These are phyloP conservation scores for Rhaphigaster nebulosa DNA, from an alignment of 2,888 invertebrate genomes.

Conservation along the genomic window DNA sequence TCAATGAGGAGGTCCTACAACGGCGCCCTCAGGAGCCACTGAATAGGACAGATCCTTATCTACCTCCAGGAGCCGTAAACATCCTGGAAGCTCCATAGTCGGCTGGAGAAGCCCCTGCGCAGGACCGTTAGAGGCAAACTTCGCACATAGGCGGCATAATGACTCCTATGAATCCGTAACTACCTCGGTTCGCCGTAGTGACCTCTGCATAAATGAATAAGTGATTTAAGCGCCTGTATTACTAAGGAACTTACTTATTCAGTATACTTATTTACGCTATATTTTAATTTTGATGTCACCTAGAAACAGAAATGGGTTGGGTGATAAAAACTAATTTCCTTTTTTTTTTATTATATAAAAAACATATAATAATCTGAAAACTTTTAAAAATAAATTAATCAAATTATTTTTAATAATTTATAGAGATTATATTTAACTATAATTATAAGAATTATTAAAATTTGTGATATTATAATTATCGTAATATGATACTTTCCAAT, in stretches of 20 bases:
- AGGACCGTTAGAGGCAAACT: neutral
- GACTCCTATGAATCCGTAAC: conserved; percentile 33
- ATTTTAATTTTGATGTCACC: neutral
- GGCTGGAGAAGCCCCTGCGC: neutral
- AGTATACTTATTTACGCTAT: conserved; percentile 2
- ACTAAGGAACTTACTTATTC: neutral
- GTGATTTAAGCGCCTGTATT: conserved; percentile 25
- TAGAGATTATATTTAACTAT: too few relatives aligned
- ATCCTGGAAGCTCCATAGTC: neutral
- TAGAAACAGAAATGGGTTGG: neutral
- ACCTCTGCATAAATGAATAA: conserved; percentile 41
- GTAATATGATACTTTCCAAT: too few relatives aligned
- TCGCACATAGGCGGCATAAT: conserved; percentile 39
- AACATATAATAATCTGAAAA: too few relatives aligned
- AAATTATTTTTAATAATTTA: too few relatives aligned
- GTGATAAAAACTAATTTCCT: neutral
- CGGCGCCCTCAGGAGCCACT: conserved; percentile 5
- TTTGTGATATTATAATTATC: too few relatives aligned
- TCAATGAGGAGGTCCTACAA: conserved; percentile 40
- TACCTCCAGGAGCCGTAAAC: conserved; percentile 18
- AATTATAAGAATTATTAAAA: too few relatives aligned
- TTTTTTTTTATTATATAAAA: neutral
- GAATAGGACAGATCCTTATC: conserved; percentile 18
- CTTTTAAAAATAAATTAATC: neutral
- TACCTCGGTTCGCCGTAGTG: conserved; percentile 14